Base-by-base conservation (phyloP, 2,888 invertebrate species). In the Merodon equestris region DNA sequence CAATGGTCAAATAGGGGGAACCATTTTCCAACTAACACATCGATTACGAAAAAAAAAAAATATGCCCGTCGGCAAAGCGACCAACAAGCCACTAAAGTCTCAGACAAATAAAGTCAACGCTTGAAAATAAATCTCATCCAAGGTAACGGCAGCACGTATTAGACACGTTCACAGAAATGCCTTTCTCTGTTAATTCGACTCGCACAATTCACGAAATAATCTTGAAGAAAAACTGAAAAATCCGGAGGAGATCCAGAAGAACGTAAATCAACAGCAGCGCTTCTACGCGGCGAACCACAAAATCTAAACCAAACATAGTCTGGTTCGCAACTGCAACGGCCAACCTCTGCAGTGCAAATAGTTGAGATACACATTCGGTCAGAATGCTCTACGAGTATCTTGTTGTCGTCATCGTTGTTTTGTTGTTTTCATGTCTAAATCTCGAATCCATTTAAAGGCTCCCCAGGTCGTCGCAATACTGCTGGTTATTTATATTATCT, bases 61-160 rank as follows among this genome's bases (percentile, higher is more conserved):
- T 53, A 48, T 61, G 50, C 60, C 40, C 40, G 10, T 9, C 40
- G 3, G 12, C 40, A 9, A 3, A 5, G 40, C 36, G 34, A 42
- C 53, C 45, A 53, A 34, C 48, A 42, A 45, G 3, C 27, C 7
- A 27, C 27, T 4, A n/a, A n/a, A n/a, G n/a, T n/a, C n/a, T 27
- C 27, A 27, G 27, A 27, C 7, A 27, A 27, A 27, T 7, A 27
- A 27, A 27, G 7, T 27, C 27, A 27, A 27, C 2, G 27, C 2
- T 27, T 27, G 27, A 27, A 27, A 27, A 27, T 40, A 56, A 36
- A 68, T 42, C 61, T 57, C 61, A 45, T 57, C 63, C 61, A 74
- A 70, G 68, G 74, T 61, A 45, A 74, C 36, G 17, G 54, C 18
- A 57, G 48, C 63, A 58, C 63, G 63, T 61, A 68, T 70, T 63